Base-by-base conservation (phyloP, 2,113 vertebrate species). In the Brachypodius melanocephalos region DNA sequence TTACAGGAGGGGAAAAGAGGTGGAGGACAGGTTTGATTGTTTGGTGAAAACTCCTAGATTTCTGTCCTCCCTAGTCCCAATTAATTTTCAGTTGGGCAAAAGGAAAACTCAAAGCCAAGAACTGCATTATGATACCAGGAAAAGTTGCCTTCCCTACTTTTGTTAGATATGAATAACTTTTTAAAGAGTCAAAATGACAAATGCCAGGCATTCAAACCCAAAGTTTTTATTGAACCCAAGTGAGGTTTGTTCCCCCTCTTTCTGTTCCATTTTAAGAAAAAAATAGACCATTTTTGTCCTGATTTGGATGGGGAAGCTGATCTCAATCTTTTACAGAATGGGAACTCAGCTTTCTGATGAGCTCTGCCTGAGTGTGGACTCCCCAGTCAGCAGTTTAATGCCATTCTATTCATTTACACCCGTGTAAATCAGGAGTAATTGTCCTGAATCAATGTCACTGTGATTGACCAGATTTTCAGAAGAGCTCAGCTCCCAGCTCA, bases 351-450 rank as follows among this genome's bases (percentile, higher is more conserved):
- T 95, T 93, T 94, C 85, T 97, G 95, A 97, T 97, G 96, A 97
- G 96, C 95, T 94, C 90, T 95, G 96, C 95, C 90, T 90, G 94
- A 7, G 21, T 58, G 22, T 77, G 96, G 93, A 73, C 91, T 94
- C 93, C 94, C 95, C 96, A 94, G 94, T 93, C 96, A 97, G 95
- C 89, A 96, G 85, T 96, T 96, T 91, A 91, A 94, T 94, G 74
- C 77, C 85, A 88, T 91, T 89, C 88, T 89, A 94, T 96, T 97
- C 96, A 95, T 96, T 97, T 96, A 91, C 93, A 96, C 94, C 91
- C 83, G 91, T 93, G 94, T 95, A 96, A 95, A 96, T 97, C 94
- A 96, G 95, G 82, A 96, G 94, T 94, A 94, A 96, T 94, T 97
- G 95, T 96, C 95, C 95, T 90, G 95, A 91, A 96, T 96, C 94